Conservation (phyloP, 2,113 vertebrate genomes). For the Coptodon rendalli region DNA sequence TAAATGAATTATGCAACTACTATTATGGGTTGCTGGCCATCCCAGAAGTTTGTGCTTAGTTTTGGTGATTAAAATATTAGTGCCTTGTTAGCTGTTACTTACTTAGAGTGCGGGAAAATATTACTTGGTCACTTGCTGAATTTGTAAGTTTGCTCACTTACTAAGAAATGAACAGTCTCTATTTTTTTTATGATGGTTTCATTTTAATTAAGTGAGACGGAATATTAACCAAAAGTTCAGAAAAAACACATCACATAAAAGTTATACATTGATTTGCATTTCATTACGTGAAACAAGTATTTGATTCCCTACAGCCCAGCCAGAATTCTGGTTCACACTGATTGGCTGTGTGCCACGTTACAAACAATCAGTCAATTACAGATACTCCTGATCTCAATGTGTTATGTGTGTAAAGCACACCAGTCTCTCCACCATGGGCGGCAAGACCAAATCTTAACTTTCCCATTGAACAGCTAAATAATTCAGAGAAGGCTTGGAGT, state of each 20-base stretch:
- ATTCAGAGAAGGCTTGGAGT: background rate
- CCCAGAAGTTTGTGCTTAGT: background rate
- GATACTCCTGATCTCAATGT: background rate
- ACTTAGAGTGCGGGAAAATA: background rate
- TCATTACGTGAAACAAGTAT: background rate
- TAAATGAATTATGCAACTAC: background rate
- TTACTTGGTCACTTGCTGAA: background rate
- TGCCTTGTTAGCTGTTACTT: background rate
- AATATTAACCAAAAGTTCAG: too few relatives aligned
- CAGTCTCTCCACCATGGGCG: background rate
- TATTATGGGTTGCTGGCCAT: background rate
- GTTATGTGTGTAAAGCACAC: background rate
- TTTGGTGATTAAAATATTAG: background rate
- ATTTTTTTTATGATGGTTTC: too few relatives aligned
- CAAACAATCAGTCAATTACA: background rate
- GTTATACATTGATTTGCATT: rapidly evolving
- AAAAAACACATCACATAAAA: too few relatives aligned
- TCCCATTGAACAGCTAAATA: background rate
- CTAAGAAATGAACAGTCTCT: background rate
- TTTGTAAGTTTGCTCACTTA: background rate
- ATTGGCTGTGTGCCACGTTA: background rate
- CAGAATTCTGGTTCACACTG: background rate
- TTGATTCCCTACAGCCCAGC: background rate
- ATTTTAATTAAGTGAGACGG: too few relatives aligned
- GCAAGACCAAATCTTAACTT: background rate